Conservation (phyloP, 2,113 vertebrate genomes). For the Manacus vitellinus region DNA sequence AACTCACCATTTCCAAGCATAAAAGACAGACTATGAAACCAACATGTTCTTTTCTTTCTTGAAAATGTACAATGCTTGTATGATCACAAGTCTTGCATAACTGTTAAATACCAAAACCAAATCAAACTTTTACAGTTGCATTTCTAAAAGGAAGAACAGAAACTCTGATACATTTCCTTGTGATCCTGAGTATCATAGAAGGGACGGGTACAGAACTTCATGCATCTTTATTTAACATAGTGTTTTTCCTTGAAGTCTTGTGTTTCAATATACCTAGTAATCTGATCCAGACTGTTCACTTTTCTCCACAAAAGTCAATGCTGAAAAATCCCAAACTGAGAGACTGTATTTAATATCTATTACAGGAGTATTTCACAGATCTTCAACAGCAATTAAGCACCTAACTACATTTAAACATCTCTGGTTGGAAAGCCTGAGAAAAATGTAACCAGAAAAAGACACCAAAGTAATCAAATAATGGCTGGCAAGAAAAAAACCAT, state of each 20-base stretch:
- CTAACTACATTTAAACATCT: not conserved
- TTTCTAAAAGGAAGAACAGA: not conserved
- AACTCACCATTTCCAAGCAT: not conserved
- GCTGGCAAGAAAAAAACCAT: not conserved
- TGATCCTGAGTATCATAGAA: not conserved
- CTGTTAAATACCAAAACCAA: not conserved
- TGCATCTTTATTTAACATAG: not conserved
- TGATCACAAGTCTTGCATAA: not conserved
- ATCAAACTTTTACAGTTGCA: not conserved
- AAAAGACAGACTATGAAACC: not conserved
- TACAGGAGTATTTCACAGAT: not conserved
- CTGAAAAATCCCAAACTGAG: not conserved
- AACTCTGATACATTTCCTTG: not conserved
- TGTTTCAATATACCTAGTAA: not conserved
- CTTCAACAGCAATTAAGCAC: not conserved
- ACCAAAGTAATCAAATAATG: not conserved
- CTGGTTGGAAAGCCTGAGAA: not conserved
- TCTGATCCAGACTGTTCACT: not conserved
- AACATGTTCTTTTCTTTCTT: constrained; percentile 7
- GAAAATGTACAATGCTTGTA: not conserved
- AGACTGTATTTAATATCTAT: not conserved
- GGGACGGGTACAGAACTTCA: not conserved
- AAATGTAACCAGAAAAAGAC: not conserved
- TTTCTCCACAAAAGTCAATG: not conserved
- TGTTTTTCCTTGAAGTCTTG: not conserved